These are phyloP conservation scores for Prionailurus viverrinus DNA, from an alignment of 2,113 vertebrate genomes.

Conservation along the genomic window DNA sequence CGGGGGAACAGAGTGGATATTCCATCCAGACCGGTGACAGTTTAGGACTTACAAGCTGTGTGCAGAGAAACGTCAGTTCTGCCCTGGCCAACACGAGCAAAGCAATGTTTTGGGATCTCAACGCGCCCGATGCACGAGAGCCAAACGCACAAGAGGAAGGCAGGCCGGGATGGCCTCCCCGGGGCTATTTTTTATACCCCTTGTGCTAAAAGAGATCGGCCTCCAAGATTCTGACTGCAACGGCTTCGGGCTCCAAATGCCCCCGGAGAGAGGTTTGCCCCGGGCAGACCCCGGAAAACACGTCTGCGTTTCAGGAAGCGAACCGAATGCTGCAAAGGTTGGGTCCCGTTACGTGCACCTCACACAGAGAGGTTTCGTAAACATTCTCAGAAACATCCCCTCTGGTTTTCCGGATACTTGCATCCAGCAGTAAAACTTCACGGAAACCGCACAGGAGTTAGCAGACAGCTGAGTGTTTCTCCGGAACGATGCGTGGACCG, in stretches of 20 bases:
- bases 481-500: not conserved
- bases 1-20: rapidly evolving
- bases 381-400: not conserved
- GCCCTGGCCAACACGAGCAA: not conserved
- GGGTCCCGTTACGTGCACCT: not conserved
- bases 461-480: not conserved
- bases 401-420: not conserved
- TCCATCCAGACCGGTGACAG: rapidly evolving
- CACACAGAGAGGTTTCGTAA: not conserved
- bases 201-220: not conserved
- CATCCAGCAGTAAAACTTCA: not conserved
- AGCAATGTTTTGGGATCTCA: not conserved
- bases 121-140: not conserved
- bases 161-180: not conserved
- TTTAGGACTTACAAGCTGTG: no score
- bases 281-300: not conserved
- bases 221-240: rapidly evolving
- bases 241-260: not conserved
- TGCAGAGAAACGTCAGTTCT: no score
- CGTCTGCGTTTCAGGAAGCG: rapidly evolving
- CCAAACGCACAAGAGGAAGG: no score
- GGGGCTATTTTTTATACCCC: no score
- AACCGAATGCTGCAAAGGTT: not conserved
- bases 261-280: rapidly evolving
- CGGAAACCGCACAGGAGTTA: not conserved